Base-by-base conservation (phyloP, 1,140 invertebrate species). In the Plectrocnemia conspersa region DNA sequence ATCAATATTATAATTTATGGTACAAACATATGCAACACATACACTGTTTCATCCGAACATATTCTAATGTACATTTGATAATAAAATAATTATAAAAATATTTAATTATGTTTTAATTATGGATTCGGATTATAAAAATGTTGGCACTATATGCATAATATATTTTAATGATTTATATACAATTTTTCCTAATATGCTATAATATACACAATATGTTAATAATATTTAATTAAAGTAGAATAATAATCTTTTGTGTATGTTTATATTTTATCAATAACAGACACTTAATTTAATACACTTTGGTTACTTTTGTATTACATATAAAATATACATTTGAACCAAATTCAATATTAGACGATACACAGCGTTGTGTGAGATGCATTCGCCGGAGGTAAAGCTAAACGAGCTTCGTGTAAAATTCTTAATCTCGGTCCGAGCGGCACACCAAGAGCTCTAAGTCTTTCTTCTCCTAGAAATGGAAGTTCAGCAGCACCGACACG, bases 401-500 rank as follows among this genome's bases (percentile, higher is more conserved):
- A 78, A 62, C 89, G 85, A 11, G 91, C 89, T 69, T 97, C 92
- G 71, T 93, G 89, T 42, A 95, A 74, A 60, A 96, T 95, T 57
- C 92, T 78, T 50, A 93, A 77, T 57, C 91, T 71, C 11, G 93
- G 91, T 23, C 92, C 92, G 63, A 95, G 76, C 1, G 92, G 92
- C 15, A 95, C 84, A 2, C 92, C 91, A 64, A 97, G 83, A 54
- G 91, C 91, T 61, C 92, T 82, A 9, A 97, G 73, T 24, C 88
- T 79, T 56, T 95, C 91, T 68, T 96, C 93, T 3, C 85, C 91
- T 58, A 96, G 75, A 73, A 93, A 95, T 2, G 91, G 91, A 38
- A 96, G 75, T 71, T 96, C 93, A 22, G 93, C 85, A 73, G 95
- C 89, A 9, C 91, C 91, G 19, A 95, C 89, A 63, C 88, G 85